These are phyloP conservation scores for Melanaphis sacchari DNA, from an alignment of 1,140 invertebrate species.

Conservation along the genomic window DNA sequence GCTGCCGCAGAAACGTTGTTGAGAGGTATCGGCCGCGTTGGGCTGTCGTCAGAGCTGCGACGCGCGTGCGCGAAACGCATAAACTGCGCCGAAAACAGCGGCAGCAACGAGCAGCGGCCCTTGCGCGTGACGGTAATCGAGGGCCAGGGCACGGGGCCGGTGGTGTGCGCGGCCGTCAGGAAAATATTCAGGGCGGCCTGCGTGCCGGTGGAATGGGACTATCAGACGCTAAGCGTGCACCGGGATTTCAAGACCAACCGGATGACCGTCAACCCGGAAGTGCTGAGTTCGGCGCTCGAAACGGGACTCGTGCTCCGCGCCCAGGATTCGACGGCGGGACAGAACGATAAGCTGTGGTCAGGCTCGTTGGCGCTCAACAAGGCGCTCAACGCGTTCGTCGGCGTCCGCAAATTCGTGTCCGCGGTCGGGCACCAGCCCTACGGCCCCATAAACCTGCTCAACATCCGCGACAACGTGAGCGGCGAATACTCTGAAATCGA, in stretches of 20 bases:
- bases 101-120: no score
- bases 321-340: background rate
- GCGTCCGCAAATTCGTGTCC: background rate
- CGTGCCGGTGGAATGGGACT: background rate
- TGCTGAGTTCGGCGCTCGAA: background rate
- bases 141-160: background rate
- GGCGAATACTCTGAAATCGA: conserved; percentile 39
- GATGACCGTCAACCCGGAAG: background rate
- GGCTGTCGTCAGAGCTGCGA: background rate
- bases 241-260: background rate
- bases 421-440: background rate
- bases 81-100: background rate
- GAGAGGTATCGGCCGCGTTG: background rate
- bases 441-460: background rate
- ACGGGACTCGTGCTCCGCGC: conserved; percentile 12
- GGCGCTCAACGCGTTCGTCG: background rate
- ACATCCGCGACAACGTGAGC: conserved; percentile 36
- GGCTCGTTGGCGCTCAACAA: background rate
- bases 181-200: background rate
- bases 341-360: background rate
- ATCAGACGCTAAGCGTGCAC: background rate
- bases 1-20: background rate
- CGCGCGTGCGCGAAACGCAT: background rate
- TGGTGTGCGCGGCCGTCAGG: background rate
- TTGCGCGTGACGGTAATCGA: background rate